Conservation (phyloP, 2,113 vertebrate species). For the Corydoras maculifer region DNA sequence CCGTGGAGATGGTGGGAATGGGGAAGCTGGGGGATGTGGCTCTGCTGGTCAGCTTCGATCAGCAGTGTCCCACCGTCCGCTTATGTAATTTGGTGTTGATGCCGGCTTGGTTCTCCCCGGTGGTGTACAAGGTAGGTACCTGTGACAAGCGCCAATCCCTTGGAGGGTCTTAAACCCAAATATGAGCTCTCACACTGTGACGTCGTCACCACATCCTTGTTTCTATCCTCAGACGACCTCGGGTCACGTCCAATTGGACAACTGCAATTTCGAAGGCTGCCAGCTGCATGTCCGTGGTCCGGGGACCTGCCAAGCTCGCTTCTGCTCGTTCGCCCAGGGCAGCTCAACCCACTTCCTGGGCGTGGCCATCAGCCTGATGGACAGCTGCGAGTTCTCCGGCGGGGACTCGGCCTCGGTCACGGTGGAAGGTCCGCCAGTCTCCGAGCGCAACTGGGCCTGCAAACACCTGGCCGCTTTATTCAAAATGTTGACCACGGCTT, state of each 20-base stretch:
- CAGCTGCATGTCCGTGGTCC: constrained; percentile 81
- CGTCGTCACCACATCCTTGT: background rate
- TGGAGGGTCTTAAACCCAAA: too few relatives aligned
- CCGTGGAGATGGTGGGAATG: constrained; percentile 75
- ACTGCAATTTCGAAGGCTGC: constrained; percentile 82
- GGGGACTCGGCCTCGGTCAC: constrained; percentile 84
- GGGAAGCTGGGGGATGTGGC: constrained; percentile 73
- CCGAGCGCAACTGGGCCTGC: constrained; percentile 85
- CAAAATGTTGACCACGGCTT: constrained; percentile 58
- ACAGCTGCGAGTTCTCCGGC: constrained; percentile 84
- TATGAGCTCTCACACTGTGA: background rate
- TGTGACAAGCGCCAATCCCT: background rate
- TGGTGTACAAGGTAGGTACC: constrained; percentile 79
- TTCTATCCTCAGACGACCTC: constrained; percentile 69
- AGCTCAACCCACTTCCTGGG: constrained; percentile 74
- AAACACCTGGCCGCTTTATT: constrained; percentile 74
- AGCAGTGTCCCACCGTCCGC: constrained; percentile 77
- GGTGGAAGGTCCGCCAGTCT: constrained; percentile 76
- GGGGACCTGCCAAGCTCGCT: constrained; percentile 83
- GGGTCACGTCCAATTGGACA: constrained; percentile 83
- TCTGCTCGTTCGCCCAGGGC: constrained; percentile 82
- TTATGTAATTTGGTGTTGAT: constrained; percentile 81
- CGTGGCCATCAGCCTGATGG: constrained; percentile 75
- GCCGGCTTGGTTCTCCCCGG: constrained; percentile 78
- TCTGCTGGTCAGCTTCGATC: constrained; percentile 77